Base-by-base conservation (phyloP, 1,140 invertebrate species). In the Anagrus nilaparvatae region DNA sequence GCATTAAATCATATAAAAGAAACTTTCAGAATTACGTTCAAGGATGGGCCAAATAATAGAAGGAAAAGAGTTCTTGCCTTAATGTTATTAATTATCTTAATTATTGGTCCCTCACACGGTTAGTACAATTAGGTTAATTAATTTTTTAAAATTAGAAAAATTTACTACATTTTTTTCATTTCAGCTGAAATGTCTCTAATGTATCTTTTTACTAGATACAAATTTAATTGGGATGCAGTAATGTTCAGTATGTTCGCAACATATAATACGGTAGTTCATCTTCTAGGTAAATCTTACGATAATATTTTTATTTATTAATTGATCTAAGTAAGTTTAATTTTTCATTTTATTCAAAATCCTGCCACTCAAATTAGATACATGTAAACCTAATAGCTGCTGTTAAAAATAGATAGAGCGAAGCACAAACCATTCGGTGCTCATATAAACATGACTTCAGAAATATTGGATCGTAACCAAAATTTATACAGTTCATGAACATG, bases 141-240 rank as follows among this genome's bases (percentile, higher is more conserved):
- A n/a, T n/a, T n/a, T n/a, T n/a, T n/a, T n/a, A n/a, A n/a, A n/a
- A n/a, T n/a, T n/a, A n/a, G n/a, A n/a, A n/a, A n/a, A n/a, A n/a
- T n/a, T n/a, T n/a, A n/a, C n/a, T 27, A 7, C 12, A 27, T 8
- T 27, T n/a, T 14, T n/a, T 28, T 65, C 57, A 53, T 75, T 75
- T 40, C 70, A 85, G 83, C 84, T 53, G 85, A 88, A 65, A 80
- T 84, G 78, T 78, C 78, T 23, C 82, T 87, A 3, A 72, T 78
- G 59, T 87, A 87, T 55, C 64, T 87, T 18, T 87, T 86, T 54
- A 84, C 82, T 8, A 70, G 84, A 44, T 85, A 78, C 57, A 72
- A 79, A 18, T 89, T 87, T 63, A 84, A 87, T 48, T 89, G 84
- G 84, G 78, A 85, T 54, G 84, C 87, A 67, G 78, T 87, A 33